Base-by-base conservation (phyloP, 2,797 vertebrate genomes). In the Acrossocheilus fasciatus region DNA sequence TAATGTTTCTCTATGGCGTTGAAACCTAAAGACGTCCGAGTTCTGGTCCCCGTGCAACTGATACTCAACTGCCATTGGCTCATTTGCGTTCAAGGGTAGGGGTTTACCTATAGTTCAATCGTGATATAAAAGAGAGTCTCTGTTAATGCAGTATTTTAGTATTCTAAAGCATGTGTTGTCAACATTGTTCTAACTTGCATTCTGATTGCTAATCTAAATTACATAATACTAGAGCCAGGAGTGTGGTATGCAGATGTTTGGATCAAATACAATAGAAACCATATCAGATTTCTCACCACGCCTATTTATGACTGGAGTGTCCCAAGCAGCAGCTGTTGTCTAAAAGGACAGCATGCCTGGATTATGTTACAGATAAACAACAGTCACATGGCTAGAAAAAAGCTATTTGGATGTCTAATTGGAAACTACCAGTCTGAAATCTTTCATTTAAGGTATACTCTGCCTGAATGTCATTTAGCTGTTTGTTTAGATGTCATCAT, bases 171-270 rank as follows among this genome's bases (percentile, higher is more conserved):
- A 14, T 34, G 41, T 50, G 15, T 9, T 30, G 26, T 54, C 66
- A 54, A 47, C 76, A 34, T 39, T 87, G 82, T 84, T 57, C 66
- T 26, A 68, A 84, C 70, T 47, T 82, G 72, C 41, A 12, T 52
- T 78, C 39, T 64, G 34, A 54, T 12, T 64, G 18, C 50, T 64
- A 4, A 81, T 62, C 36, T 76, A 54, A 82, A 72, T 87, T 14
- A 62, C 59, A 59, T 68, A 59, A 41, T 43, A 66, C 59, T 41
- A 77, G 6, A 77, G 18, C n/a, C 50, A 41, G 8, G 66, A 84
- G 30, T 39, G 10, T 82, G 54, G 7, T 36, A 6, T 45, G 79
- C 50, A 34, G 50, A 12, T 20, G 23, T 64, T 68, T 81, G 34
- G 20, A 26, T 62, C 15, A 68, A 34, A 30, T 30, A 18, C 17